Conservation (phyloP, 2,113 vertebrate species). For the Naja naja region DNA sequence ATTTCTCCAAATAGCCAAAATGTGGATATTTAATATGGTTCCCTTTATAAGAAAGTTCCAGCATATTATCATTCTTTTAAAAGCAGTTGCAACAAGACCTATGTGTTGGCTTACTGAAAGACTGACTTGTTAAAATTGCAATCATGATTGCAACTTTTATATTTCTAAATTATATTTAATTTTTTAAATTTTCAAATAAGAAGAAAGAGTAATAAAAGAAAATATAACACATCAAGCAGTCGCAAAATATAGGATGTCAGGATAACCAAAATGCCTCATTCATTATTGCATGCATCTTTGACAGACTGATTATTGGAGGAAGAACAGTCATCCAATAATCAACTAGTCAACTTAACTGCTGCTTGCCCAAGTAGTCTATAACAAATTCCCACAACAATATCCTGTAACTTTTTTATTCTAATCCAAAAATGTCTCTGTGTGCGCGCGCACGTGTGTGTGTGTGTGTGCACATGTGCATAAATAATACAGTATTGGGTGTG, state of each 20-base stretch:
- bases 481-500: background rate
- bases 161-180: background rate
- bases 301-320: background rate
- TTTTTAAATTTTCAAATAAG: background rate
- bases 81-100: background rate
- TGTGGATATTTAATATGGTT: background rate
- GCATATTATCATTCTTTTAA: background rate
- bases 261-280: background rate
- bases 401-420: background rate
- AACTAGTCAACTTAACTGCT: background rate
- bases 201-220: background rate
- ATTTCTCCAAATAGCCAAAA: background rate
- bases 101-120: background rate
- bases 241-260: background rate
- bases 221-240: background rate
- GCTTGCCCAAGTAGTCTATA: background rate
- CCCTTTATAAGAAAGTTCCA: background rate
- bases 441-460: too few species aligned
- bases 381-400: background rate
- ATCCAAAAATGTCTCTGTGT: background rate
- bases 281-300: background rate
- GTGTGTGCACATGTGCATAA: background rate
- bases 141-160: background rate
- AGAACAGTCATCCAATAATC: background rate
- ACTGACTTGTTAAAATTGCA: background rate